Evolutionary conservation across 92 coral and sea anemone genomes (phyloP).

Genomic region (Palythoa heliodiscus): DNA sequence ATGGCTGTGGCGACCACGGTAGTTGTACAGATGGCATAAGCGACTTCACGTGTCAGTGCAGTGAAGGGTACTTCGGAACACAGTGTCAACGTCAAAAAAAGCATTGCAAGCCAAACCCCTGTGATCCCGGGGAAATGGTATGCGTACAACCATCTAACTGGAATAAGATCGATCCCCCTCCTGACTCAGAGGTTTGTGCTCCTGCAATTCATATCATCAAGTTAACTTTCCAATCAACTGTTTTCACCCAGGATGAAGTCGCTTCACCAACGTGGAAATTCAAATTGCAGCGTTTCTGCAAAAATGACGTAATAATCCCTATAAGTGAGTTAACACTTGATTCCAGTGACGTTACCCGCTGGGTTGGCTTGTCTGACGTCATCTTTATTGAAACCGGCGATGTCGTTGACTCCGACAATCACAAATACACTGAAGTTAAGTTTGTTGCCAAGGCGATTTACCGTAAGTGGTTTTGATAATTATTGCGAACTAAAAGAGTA

Average conservation of each 20-base stretch:
- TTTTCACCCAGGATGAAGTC: constrained; percentile 36
- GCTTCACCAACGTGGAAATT: constrained; percentile 49
- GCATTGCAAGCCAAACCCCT: constrained; percentile 57
- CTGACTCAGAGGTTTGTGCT: constrained; percentile 37
- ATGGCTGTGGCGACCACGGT: constrained; percentile 46
- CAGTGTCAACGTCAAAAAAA: constrained; percentile 65
- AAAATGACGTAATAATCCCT: background rate
- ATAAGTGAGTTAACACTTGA: constrained; percentile 36
- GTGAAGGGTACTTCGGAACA: constrained; percentile 68
- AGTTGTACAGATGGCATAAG: constrained; percentile 70
- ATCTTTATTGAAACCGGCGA: constrained; percentile 2
- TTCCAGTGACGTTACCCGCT: background rate
- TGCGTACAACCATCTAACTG: constrained; percentile 56
- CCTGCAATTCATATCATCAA: constrained; percentile 39
- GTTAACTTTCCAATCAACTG: constrained; percentile 37
- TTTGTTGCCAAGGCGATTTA: constrained; percentile 7
- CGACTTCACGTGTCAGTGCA: constrained; percentile 74
- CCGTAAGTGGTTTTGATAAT: background rate
- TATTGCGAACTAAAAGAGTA: too few species aligned
- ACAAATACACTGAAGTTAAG: constrained; percentile 17
- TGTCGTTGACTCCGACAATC: background rate
- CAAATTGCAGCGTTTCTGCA: constrained; percentile 44
- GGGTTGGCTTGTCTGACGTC: constrained; percentile 12
- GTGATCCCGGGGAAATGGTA: constrained; percentile 38
- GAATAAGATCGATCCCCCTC: background rate